Conservation (phyloP, 1,140 invertebrate species). For the Sesamia nonagrioides region DNA sequence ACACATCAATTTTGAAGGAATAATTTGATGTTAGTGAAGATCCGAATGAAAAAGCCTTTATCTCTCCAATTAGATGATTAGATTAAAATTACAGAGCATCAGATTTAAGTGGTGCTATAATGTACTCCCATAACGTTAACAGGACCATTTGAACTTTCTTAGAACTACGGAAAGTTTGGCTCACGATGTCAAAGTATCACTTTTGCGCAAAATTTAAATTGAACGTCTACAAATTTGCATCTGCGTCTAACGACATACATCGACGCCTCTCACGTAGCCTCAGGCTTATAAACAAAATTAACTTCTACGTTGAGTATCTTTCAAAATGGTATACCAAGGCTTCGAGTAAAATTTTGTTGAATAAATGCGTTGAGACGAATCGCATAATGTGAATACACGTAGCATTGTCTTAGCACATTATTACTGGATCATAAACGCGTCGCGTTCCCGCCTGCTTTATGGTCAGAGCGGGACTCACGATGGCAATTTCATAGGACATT, state of each 20-base stretch:
- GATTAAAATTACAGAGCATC: slow-evolving; percentile 46
- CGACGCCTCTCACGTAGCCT: slow-evolving; percentile 40
- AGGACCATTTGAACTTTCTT: slow-evolving; percentile 42
- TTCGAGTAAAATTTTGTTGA: slow-evolving; percentile 23
- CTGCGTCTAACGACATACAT: slow-evolving; percentile 43
- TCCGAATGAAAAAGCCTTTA: slow-evolving; percentile 13
- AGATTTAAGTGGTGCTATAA: slow-evolving; percentile 32
- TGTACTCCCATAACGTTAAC: slow-evolving; percentile 46
- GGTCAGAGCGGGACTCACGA: slow-evolving; percentile 77
- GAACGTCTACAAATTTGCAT: slow-evolving; percentile 48
- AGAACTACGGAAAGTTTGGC: slow-evolving; percentile 36
- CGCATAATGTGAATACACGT: slow-evolving; percentile 38
- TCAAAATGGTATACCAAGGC: slow-evolving; percentile 40
- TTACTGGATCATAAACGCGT: slow-evolving; percentile 76
- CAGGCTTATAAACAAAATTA: slow-evolving; percentile 48
- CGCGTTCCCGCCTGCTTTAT: slow-evolving; percentile 74
- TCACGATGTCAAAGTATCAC: slow-evolving; percentile 36
- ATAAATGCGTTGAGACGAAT: slow-evolving; percentile 17
- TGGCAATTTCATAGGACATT: slow-evolving; percentile 81
- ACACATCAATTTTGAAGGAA: slow-evolving; percentile 14
- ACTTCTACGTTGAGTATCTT: slow-evolving; percentile 39
- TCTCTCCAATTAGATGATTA: slow-evolving; percentile 15
- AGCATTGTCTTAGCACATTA: slow-evolving; percentile 68
- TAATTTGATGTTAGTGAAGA: slow-evolving; percentile 26
- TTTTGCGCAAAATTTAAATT: slow-evolving; percentile 48